phyloP scores from a whole-genome alignment of 2,888 invertebrate species.

The Hirtodrosophila cameraria region DNA sequence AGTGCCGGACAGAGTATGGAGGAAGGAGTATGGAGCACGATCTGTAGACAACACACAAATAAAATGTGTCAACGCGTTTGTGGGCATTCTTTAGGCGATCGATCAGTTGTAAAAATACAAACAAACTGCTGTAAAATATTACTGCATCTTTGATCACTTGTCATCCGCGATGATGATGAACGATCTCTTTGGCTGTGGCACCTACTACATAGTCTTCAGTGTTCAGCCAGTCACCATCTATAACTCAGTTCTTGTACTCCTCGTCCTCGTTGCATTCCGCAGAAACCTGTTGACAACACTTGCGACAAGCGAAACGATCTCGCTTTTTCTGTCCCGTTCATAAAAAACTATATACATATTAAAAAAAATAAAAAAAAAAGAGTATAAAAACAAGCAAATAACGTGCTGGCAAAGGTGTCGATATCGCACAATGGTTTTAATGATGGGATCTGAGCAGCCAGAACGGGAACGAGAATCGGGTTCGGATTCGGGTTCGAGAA shows the following conservation, averaged over 20 bases:
- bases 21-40: too few species aligned
- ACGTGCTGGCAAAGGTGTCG: conserved; percentile 74
- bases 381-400: conserved; percentile 5
- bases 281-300: conserved; percentile 79
- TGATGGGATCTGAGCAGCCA: conserved; percentile 65
- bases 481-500: background rate
- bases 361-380: background rate
- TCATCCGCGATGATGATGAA: conserved; percentile 75
- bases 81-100: conserved; percentile 54
- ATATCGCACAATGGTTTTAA: conserved; percentile 80
- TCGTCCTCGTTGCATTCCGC: conserved; percentile 54
- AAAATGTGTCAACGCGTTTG: conserved; percentile 71
- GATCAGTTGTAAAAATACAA: conserved; percentile 62
- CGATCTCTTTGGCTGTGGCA: conserved; percentile 45
- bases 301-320: conserved; percentile 79
- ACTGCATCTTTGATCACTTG: conserved; percentile 78
- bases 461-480: conserved; percentile 1
- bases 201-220: conserved; percentile 1
- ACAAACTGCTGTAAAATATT: conserved; percentile 75
- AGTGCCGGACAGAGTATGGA: background rate
- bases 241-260: conserved; percentile 6
- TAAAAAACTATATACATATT: background rate
- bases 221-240: conserved; percentile 8
- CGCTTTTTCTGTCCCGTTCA: conserved; percentile 57
- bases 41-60: conserved; percentile 48